These are phyloP conservation scores for Sebastes schlegelii DNA, from an alignment of 2,113 vertebrate species.

Conservation along the genomic window DNA sequence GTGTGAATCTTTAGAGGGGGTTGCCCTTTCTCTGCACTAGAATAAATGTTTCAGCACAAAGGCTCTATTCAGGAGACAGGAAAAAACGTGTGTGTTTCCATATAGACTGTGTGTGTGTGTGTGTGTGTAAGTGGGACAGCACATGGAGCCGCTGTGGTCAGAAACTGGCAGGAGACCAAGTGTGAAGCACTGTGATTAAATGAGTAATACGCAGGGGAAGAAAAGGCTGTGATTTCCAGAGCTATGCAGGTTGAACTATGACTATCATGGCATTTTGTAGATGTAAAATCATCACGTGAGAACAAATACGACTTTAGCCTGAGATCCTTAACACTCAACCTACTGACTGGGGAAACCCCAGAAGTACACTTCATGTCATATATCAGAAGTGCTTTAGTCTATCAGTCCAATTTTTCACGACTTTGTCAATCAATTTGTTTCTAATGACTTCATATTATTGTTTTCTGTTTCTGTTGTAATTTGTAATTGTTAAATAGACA, in stretches of 20 bases:
- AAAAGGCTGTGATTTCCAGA: conserved; percentile 17
- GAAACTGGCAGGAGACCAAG: conserved; percentile 45
- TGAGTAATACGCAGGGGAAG: conserved; percentile 26
- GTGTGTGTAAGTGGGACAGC: conserved; percentile 41
- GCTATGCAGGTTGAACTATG: neutral
- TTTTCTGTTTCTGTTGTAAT: too few relatives aligned
- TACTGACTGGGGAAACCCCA: too few relatives aligned
- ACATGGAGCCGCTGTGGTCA: conserved; percentile 54
- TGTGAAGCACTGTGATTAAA: conserved; percentile 40
- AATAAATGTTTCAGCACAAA: conserved; percentile 76
- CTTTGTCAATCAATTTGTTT: too few relatives aligned
- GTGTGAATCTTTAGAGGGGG: conserved; percentile 18
- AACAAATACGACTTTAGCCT: neutral
- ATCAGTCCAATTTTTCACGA: too few relatives aligned
- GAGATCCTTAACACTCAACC: neutral
- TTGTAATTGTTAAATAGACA: too few relatives aligned
- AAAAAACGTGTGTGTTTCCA: conserved; percentile 32
- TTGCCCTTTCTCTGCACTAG: conserved; percentile 43
- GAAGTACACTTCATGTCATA: too few relatives aligned
- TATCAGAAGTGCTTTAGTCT: too few relatives aligned
- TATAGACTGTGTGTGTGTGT: conserved; percentile 1
- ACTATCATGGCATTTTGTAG: neutral
- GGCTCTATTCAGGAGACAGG: conserved; percentile 69
- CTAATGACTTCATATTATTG: too few relatives aligned
- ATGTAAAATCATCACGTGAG: neutral